Evolutionary conservation across 2,888 invertebrate species (phyloP).

Genomic region (Smittia sp.): DNA sequence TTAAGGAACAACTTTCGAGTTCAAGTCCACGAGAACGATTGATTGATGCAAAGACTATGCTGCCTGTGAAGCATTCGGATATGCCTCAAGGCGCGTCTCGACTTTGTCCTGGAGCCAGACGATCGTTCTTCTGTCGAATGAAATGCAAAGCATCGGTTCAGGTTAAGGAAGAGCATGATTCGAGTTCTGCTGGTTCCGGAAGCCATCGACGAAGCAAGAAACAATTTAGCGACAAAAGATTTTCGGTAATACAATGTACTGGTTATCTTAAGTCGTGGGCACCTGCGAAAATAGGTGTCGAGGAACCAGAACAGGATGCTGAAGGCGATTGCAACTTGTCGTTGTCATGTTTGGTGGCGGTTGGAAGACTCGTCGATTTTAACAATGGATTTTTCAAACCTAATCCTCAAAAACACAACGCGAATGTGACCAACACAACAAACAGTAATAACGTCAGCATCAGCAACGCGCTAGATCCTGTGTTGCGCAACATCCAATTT

Average conservation of each 20-base stretch:
- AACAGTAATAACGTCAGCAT: slow-evolving; percentile 41
- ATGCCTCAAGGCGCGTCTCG: slow-evolving; percentile 72
- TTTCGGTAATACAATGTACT: slow-evolving; percentile 86
- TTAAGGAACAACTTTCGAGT: slow-evolving; percentile 90
- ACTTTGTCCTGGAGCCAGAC: slow-evolving; percentile 81
- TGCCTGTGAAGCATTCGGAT: slow-evolving; percentile 79
- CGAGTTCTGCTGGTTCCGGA: slow-evolving; percentile 48
- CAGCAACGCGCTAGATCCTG: slow-evolving; percentile 49
- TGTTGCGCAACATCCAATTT: slow-evolving; percentile 67
- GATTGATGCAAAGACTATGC: slow-evolving; percentile 94
- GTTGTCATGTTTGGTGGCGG: slow-evolving; percentile 83
- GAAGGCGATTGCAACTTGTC: slow-evolving; percentile 59
- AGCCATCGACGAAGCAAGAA: slow-evolving; percentile 64
- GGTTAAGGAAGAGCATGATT: slow-evolving; percentile 72
- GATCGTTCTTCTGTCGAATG: slow-evolving; percentile 93
- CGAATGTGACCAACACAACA: slow-evolving; percentile 44
- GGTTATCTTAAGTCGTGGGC: slow-evolving; percentile 93
- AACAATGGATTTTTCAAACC: slow-evolving; percentile 22
- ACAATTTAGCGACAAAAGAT: slow-evolving; percentile 69
- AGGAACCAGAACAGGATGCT: slow-evolving; percentile 63
- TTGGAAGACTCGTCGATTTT: slow-evolving; percentile 59
- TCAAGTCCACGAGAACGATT: slow-evolving; percentile 83
- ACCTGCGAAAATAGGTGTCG: slow-evolving; percentile 70
- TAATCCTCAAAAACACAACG: slow-evolving; percentile 44
- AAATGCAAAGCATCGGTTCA: slow-evolving; percentile 67